Evolutionary conservation across 2,797 vertebrate species (phyloP), one percentile per base, ranked within the genome.

Genomic region (Choloepus didactylus): DNA sequence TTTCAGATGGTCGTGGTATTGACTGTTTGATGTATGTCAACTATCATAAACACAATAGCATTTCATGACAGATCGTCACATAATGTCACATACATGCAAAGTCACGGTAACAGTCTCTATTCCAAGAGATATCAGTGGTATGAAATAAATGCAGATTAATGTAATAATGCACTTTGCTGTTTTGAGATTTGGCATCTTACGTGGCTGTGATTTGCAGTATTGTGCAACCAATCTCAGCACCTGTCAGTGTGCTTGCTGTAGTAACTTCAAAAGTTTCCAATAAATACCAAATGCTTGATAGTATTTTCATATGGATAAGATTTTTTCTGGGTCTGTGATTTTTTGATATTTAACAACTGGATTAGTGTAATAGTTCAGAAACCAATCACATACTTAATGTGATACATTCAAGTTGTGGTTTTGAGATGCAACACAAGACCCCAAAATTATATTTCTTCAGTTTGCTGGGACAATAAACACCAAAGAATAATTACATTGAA

Each of bases 241-340:
- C 91, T 87, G 89, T 84, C 93, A 95, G 38, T 4, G 0, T 91
- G 87, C 73, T 95, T 91, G 72, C 86, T 91, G 75, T 31, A 29
- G 75, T 29, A 83, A 95, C 86, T 95, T 97, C 94, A 96, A 96
- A 97, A 95, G 83, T 60, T 94, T 83, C 46, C 56, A 83, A 83
- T 84, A 96, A 95, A 95, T 89, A 31, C 51, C 88, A 97, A 93
- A 88, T 83, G 70, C n/a, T 95, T 89, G 41, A 84, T 94, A 92
- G 29, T 15, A 29, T 38, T 80, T 67, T 93, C 35, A 31, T 41
- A 23, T 87, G n/a, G 70, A n/a, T 64, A 66, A 16, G 44, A 54
- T 51, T 90, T 90, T 88, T 92, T 54, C 84, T 64, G 75, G 11
- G n/a, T 89, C 83, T 91, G 49, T 54, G 49, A 91, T 80, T 94